Evolutionary conservation across 2,113 vertebrate genomes (phyloP).

Genomic region (Caloenas nicobarica): DNA sequence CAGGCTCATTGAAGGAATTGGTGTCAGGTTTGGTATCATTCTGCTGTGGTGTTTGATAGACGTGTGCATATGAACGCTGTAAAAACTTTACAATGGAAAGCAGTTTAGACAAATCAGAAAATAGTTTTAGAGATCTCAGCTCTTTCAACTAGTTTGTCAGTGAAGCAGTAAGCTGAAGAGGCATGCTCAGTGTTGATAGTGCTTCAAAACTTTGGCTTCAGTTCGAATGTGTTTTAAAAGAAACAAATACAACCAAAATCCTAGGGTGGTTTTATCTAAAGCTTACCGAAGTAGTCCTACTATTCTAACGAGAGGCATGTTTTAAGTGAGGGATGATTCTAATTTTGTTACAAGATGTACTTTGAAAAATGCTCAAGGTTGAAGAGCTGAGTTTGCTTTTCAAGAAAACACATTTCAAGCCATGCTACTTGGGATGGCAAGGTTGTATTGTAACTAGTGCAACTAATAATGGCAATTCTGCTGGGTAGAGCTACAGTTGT

Average conservation of each 20-base stretch:
- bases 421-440: neutral
- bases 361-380: neutral
- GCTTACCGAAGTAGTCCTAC: neutral
- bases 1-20: neutral
- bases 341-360: neutral
- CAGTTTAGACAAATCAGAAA: neutral
- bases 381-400: neutral
- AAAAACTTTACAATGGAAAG: neutral
- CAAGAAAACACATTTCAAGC: neutral
- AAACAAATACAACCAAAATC: neutral
- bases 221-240: neutral
- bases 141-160: neutral
- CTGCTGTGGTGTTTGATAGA: neutral
- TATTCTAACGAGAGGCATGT: neutral
- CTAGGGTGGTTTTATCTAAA: neutral
- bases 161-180: neutral
- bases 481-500: neutral
- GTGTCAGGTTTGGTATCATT: neutral
- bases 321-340: neutral
- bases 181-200: neutral
- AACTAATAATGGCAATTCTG: neutral
- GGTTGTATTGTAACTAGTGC: neutral
- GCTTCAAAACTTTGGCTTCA: neutral
- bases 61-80: neutral
- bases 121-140: neutral